Evolutionary conservation across 2,888 invertebrate species (phyloP).

Genomic region (Netelia melanura): DNA sequence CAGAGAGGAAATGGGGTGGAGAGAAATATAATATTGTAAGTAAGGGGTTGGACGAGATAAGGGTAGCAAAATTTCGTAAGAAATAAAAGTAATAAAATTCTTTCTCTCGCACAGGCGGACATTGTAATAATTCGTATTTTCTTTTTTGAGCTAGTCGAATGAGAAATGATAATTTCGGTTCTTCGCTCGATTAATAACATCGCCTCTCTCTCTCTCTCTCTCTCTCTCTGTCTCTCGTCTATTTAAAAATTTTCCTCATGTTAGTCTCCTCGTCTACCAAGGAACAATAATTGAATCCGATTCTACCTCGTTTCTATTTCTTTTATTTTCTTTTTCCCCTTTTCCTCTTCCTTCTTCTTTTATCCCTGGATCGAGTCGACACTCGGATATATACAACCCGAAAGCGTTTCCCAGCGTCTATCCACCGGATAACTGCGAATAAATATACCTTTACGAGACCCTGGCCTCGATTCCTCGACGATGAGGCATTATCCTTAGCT

Average conservation of each 20-base stretch:
- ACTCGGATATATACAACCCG: neutral
- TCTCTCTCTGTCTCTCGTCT: neutral
- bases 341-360: neutral
- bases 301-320: slow-evolving; percentile 21
- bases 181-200: neutral
- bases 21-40: too few species aligned
- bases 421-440: slow-evolving; percentile 41
- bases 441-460: slow-evolving; percentile 47
- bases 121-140: too few species aligned
- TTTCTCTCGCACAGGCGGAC: neutral
- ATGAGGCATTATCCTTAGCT: slow-evolving; percentile 10
- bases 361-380: slow-evolving; percentile 30
- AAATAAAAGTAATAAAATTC: neutral
- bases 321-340: slow-evolving; percentile 24
- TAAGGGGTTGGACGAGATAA: too few species aligned
- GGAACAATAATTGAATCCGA: neutral
- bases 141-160: neutral
- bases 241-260: neutral
- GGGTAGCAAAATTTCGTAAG: too few species aligned
- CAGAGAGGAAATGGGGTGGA: too few species aligned
- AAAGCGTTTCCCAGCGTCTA: slow-evolving; percentile 13
- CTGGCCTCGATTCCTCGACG: slow-evolving; percentile 49
- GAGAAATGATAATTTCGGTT: neutral
- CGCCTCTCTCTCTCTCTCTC: neutral
- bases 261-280: neutral